These are phyloP conservation scores for Volucella bombylans DNA, from an alignment of 2,888 invertebrate genomes.

Conservation along the genomic window DNA sequence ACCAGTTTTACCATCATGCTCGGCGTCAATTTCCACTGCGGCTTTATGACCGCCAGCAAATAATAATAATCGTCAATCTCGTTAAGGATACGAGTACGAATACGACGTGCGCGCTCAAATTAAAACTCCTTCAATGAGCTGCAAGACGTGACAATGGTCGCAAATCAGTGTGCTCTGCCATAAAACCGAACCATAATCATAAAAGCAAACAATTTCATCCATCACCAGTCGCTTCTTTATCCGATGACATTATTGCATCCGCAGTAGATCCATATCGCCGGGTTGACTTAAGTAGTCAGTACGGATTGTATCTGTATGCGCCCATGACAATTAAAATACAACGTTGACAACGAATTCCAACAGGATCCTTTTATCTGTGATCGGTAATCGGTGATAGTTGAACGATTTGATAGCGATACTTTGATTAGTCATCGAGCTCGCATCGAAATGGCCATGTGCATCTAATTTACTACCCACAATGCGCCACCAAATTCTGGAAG, in stretches of 20 bases:
- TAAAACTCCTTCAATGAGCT: slow-evolving; percentile 35
- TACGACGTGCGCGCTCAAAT: slow-evolving; percentile 32
- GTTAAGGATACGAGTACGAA: slow-evolving; percentile 50
- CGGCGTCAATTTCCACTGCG: background rate
- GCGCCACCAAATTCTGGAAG: background rate
- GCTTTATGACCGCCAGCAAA: slow-evolving; percentile 27
- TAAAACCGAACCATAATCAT: slow-evolving; percentile 64
- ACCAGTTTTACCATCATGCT: slow-evolving; percentile 1
- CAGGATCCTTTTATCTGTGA: slow-evolving; percentile 37
- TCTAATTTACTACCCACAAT: slow-evolving; percentile 70
- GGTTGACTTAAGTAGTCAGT: slow-evolving; percentile 14
- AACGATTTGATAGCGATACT: slow-evolving; percentile 63
- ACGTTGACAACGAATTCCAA: background rate
- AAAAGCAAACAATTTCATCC: slow-evolving; percentile 72
- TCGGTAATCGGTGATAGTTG: slow-evolving; percentile 24
- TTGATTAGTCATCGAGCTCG: slow-evolving; percentile 66
- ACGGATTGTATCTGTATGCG: background rate
- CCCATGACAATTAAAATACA: slow-evolving; percentile 30
- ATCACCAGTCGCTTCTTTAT: slow-evolving; percentile 65
- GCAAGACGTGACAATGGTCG: slow-evolving; percentile 57
- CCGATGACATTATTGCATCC: slow-evolving; percentile 69
- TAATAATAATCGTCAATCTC: slow-evolving; percentile 66
- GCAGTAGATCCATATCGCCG: slow-evolving; percentile 60
- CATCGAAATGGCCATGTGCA: slow-evolving; percentile 61
- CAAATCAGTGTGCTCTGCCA: slow-evolving; percentile 64